A percentile compares a stretch with the other conserved stretches of the same genome.
Evolutionary conservation across 2,113 vertebrate genomes (phyloP).

Genomic region (Merops nubicus): DNA sequence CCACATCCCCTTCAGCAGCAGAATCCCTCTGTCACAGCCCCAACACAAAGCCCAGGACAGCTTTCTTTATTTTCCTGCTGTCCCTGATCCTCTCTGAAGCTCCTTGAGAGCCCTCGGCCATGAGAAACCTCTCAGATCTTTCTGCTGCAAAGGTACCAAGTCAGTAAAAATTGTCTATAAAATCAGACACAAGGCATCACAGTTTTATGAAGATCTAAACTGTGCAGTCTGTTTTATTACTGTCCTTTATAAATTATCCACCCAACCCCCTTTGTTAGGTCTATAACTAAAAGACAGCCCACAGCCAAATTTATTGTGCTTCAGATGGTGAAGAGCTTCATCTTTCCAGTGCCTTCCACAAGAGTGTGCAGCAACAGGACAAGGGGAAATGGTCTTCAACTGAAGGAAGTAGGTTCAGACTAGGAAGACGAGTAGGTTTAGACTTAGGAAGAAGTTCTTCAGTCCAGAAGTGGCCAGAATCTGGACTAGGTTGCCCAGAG

Average conservation of each 20-base stretch:
- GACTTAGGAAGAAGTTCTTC: too few relatives aligned
- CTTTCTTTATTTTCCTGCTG: rapidly evolving
- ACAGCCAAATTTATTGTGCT: background rate
- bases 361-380: too few relatives aligned
- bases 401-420: too few relatives aligned
- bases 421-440: too few relatives aligned
- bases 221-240: constrained; percentile 1
- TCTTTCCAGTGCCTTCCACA: too few relatives aligned
- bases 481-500: too few relatives aligned
- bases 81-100: background rate
- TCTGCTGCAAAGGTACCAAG: background rate
- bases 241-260: background rate
- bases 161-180: constrained; percentile 34
- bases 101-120: background rate
- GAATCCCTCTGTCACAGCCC: background rate
- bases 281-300: background rate
- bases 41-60: rapidly evolving
- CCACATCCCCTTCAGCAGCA: rapidly evolving
- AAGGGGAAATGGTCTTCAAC: too few relatives aligned
- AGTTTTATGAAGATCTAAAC: constrained; percentile 32
- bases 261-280: background rate
- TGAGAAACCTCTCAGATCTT: background rate
- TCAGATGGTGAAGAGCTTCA: too few relatives aligned
- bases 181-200: background rate
- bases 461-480: too few relatives aligned